Evolutionary conservation across 2,888 invertebrate species (phyloP).

Genomic region (Acronicta aceris): DNA sequence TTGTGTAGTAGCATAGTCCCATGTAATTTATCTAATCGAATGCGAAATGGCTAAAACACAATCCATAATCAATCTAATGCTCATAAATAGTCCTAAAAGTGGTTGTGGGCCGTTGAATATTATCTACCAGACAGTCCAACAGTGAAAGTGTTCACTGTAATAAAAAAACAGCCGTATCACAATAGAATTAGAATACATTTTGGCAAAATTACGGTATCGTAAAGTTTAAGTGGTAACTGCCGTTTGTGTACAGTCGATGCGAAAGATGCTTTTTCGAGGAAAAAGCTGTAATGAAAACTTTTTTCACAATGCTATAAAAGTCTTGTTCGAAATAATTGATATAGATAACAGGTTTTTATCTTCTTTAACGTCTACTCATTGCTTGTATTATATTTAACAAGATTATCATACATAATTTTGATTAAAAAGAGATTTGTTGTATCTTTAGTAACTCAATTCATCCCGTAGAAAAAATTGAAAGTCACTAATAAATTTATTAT

Average conservation of each 20-base stretch:
- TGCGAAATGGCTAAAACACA: constrained; percentile 46
- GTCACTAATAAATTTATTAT: background rate
- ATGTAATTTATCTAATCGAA: constrained; percentile 31
- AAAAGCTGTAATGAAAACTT: constrained; percentile 54
- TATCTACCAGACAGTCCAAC: constrained; percentile 55
- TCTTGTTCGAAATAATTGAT: constrained; percentile 38
- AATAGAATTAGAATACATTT: constrained; percentile 47
- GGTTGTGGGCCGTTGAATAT: constrained; percentile 51
- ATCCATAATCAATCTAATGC: constrained; percentile 57
- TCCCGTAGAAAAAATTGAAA: background rate
- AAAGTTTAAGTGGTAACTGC: constrained; percentile 57
- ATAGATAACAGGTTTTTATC: constrained; percentile 50
- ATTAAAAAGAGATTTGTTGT: constrained; percentile 37
- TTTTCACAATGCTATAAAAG: constrained; percentile 27
- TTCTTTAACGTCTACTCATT: constrained; percentile 42
- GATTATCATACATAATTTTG: constrained; percentile 40
- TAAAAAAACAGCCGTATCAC: constrained; percentile 48
- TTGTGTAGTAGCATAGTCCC: constrained; percentile 11
- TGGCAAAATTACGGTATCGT: constrained; percentile 43
- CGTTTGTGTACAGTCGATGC: constrained; percentile 50
- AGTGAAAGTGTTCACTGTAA: constrained; percentile 55
- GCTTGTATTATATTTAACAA: constrained; percentile 47
- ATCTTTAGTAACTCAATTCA: constrained; percentile 3
- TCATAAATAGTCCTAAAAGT: constrained; percentile 57
- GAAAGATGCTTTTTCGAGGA: constrained; percentile 47